Evolutionary conservation across 2,888 invertebrate species (phyloP), one percentile per base, ranked within the genome.

Genomic region (Pollenia amentaria): DNA sequence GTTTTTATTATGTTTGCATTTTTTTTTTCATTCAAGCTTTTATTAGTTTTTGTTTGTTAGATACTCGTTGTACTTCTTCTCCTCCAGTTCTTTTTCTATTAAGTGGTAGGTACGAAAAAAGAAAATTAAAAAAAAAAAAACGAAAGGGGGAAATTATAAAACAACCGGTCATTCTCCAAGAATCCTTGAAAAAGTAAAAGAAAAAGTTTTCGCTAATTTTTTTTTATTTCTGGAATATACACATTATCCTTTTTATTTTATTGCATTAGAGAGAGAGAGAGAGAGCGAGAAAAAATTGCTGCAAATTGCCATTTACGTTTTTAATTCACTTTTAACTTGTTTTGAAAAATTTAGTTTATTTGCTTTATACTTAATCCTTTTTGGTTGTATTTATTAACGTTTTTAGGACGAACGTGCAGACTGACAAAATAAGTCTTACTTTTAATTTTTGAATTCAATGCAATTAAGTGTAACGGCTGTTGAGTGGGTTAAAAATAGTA

Each of bases 1-100:
- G 89, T 90, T 91, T 89, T 90, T 90, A 90, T 91, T 89, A 89
- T 91, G 89, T 88, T 89, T 91, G 89, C 89, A 88, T 88, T 86
- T 82, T 57, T 42, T 62, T 77, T 78, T 67, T 57, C 21, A 85
- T 67, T 57, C 16, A 85, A 85, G 67, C 21, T 76, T 73, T 69
- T 88, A 83, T 73, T 53, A 81, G 73, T 79, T 75, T 75, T 62
- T 67, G 55, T 82, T 81, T 78, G 76, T 65, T 55, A 55, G 76
- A 65, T 62, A 70, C 29, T 29, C 29, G 29, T 29, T 6, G 29
- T 29, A 29, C 62, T 73, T 51, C 14, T 64, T n/a, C 38, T 51
- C n/a, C 11, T 64, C 12, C 6, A 53, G 42, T 77, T 64, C 18
- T 9, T 70, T 80, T 53, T 29, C 16, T 64, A 44, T 42, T 10